Conservation (phyloP, 2,797 vertebrate species). For the Channa striata region DNA sequence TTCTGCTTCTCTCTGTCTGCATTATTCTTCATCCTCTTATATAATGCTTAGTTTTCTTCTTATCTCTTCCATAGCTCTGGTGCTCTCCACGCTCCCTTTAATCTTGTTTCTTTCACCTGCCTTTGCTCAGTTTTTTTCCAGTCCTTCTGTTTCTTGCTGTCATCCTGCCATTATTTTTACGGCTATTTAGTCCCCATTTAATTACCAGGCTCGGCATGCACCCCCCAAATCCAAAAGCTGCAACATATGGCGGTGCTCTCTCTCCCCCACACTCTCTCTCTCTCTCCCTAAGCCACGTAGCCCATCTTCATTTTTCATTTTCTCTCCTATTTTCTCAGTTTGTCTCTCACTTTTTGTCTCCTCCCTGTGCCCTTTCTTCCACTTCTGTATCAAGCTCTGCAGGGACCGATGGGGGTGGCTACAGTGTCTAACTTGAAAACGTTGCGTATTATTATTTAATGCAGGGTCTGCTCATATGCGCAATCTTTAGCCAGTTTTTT, state of each 20-base stretch:
- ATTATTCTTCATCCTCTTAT: slow-evolving; percentile 17
- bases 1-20: background rate
- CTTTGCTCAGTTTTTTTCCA: slow-evolving; percentile 15
- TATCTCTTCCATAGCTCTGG: background rate
- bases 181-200: slow-evolving; percentile 68
- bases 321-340: slow-evolving; percentile 4
- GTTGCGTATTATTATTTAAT: background rate
- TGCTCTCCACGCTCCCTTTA: slow-evolving; percentile 1
- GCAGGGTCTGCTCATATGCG: background rate
- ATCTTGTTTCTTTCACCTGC: slow-evolving; percentile 8
- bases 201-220: slow-evolving; percentile 65
- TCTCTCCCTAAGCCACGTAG: background rate
- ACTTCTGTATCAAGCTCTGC: slow-evolving; percentile 42
- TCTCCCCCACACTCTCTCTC: background rate
- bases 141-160: slow-evolving; percentile 36
- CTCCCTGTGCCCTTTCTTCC: background rate
- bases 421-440: slow-evolving; percentile 3
- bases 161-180: slow-evolving; percentile 50
- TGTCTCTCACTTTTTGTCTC: slow-evolving; percentile 12
- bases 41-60: slow-evolving; percentile 19
- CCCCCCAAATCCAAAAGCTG: slow-evolving; percentile 48
- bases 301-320: background rate
- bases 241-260: slow-evolving; percentile 62
- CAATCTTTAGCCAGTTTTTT: slow-evolving; percentile 11
- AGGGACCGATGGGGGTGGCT: slow-evolving; percentile 13